Percentiles rank a stretch among this genome's conserved stretches.
Evolutionary conservation across 2,888 invertebrate species (phyloP).

Genomic region (Epicampocera succincta): DNA sequence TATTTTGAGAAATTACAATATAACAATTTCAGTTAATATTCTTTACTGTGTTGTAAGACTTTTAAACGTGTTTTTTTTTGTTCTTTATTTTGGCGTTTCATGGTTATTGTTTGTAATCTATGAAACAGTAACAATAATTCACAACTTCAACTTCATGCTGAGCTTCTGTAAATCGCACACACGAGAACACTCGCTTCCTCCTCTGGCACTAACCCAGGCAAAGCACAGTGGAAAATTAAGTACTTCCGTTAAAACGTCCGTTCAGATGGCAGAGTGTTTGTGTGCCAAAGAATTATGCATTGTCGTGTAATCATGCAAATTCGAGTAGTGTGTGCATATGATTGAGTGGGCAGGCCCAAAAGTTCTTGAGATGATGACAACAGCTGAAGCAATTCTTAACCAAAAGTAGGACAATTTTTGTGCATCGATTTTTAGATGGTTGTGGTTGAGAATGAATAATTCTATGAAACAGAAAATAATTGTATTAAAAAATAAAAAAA

Average conservation of each 20-base stretch:
- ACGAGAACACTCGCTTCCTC: neutral
- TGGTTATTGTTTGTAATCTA: conserved; percentile 36
- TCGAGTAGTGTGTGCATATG: too few relatives aligned
- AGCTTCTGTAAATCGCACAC: conserved; percentile 36
- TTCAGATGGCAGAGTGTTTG: conserved; percentile 18
- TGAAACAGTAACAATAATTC: conserved; percentile 33
- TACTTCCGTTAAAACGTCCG: conserved; percentile 64
- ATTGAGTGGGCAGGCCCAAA: neutral
- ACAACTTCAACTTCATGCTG: conserved; percentile 42
- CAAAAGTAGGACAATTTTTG: neutral
- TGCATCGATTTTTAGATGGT: too few relatives aligned
- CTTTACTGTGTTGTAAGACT: neutral
- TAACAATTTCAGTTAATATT: neutral
- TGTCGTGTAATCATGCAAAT: conserved; percentile 40
- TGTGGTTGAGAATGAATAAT: too few relatives aligned
- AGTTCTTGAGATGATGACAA: neutral
- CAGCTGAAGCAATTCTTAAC: too few relatives aligned
- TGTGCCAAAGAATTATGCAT: conserved; percentile 53
- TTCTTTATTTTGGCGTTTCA: conserved; percentile 21
- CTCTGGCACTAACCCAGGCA: conserved; percentile 5
- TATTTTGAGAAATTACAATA: neutral
- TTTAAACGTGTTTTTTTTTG: neutral
- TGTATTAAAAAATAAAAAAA: too few relatives aligned
- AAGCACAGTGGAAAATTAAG: conserved; percentile 60
- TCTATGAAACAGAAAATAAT: too few relatives aligned